A percentile compares a stretch with the other conserved stretches of the same genome.
Evolutionary conservation across 2,888 invertebrate species (phyloP).

Genomic region (Gonocerus acuteangulatus): DNA sequence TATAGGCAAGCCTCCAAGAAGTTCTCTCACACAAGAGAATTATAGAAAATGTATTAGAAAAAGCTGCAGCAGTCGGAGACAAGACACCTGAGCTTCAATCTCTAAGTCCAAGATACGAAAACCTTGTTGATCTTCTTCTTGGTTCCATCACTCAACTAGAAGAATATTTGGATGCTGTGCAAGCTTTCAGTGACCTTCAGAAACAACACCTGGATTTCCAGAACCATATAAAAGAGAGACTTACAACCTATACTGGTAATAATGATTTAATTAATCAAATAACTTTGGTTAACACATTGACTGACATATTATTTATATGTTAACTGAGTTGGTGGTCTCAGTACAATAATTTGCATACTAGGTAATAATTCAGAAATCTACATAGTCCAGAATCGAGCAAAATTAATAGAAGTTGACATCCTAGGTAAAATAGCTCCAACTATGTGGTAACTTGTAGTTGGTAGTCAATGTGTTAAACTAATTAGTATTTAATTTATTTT

Average conservation of each 20-base stretch:
- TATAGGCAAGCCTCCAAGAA: constrained; percentile 72
- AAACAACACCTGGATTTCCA: constrained; percentile 83
- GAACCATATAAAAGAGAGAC: constrained; percentile 80
- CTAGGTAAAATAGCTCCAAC: too few species aligned
- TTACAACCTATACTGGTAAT: constrained; percentile 60
- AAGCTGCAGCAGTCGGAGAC: constrained; percentile 64
- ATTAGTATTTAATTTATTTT: too few species aligned
- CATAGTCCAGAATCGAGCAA: too few species aligned
- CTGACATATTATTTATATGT: too few species aligned
- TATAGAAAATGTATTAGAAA: constrained; percentile 82
- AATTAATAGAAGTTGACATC: too few species aligned
- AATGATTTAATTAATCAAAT: background rate
- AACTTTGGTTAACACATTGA: background rate
- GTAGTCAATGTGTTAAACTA: too few species aligned
- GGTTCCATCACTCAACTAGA: constrained; percentile 65
- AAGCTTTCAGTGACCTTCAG: constrained; percentile 77
- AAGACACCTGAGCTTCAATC: constrained; percentile 51
- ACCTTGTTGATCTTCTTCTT: constrained; percentile 58
- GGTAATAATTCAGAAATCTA: background rate
- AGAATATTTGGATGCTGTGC: constrained; percentile 67
- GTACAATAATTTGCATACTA: background rate
- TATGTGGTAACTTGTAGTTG: too few species aligned
- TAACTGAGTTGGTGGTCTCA: background rate
- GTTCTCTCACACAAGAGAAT: constrained; percentile 82
- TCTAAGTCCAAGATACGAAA: constrained; percentile 68